These are phyloP conservation scores for Ptychodera flava DNA, from an alignment of 35 echinoderm and acorn worm species.

Conservation along the genomic window DNA sequence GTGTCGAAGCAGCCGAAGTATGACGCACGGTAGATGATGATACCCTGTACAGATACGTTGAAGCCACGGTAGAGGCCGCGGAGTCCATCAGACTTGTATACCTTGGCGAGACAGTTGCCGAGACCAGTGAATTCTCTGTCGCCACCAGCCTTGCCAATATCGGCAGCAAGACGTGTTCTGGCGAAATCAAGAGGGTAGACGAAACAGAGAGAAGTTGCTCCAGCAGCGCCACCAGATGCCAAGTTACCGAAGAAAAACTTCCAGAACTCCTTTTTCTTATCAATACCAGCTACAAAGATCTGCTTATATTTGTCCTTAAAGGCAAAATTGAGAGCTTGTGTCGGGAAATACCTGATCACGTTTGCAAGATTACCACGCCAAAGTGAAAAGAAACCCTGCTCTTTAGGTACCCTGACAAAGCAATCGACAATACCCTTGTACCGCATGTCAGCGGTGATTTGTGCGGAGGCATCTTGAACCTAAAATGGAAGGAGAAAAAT, in stretches of 20 bases:
- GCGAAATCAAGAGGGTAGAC: slow-evolving; percentile 97
- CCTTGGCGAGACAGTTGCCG: slow-evolving; percentile 68
- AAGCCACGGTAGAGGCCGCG: slow-evolving; percentile 88
- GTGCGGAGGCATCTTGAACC: slow-evolving; percentile 91
- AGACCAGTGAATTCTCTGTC: slow-evolving; percentile 79
- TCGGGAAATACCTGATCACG: slow-evolving; percentile 97
- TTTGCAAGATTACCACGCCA: slow-evolving; percentile 98
- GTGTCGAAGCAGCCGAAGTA: slow-evolving; percentile 99
- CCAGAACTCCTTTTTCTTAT: slow-evolving; percentile 79
- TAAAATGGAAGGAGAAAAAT: slow-evolving; percentile 25
- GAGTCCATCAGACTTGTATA: slow-evolving; percentile 89
- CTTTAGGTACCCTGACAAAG: slow-evolving; percentile 77
- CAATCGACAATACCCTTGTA: slow-evolving; percentile 96
- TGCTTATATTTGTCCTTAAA: slow-evolving; percentile 99
- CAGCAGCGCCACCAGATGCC: slow-evolving; percentile 96
- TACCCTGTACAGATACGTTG: slow-evolving; percentile 81
- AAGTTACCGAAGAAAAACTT: slow-evolving; percentile 89
- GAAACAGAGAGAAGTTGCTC: slow-evolving; percentile 87
- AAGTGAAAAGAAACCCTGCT: slow-evolving; percentile 93
- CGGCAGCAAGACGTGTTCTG: slow-evolving; percentile 94
- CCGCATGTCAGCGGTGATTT: slow-evolving; percentile 57
- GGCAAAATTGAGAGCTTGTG: slow-evolving; percentile 96
- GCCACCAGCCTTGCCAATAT: slow-evolving; percentile 53
- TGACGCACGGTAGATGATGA: slow-evolving; percentile 98
- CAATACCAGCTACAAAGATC: slow-evolving; percentile 69